Evolutionary conservation across 2,797 vertebrate genomes (phyloP).

Genomic region (Poeciliopsis paucimaculata): DNA sequence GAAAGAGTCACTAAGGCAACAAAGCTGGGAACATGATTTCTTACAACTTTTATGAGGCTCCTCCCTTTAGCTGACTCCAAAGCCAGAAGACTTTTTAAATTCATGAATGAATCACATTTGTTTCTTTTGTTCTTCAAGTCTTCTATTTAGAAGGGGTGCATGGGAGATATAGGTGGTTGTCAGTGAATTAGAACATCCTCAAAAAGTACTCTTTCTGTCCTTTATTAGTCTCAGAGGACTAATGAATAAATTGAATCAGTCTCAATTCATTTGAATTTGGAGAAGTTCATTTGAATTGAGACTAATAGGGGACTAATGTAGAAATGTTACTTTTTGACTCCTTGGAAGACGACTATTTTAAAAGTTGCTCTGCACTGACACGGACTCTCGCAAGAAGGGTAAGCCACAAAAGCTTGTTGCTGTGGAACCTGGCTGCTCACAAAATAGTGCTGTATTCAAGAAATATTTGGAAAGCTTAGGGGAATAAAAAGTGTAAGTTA

Average conservation of each 20-base stretch:
- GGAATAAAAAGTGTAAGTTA: not conserved
- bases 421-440: not conserved
- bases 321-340: not conserved
- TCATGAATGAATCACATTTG: conserved; percentile 20
- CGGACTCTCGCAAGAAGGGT: not conserved
- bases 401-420: not conserved
- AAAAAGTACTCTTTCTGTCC: not conserved
- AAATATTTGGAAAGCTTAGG: not conserved
- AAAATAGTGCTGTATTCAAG: not conserved
- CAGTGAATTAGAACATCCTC: not conserved
- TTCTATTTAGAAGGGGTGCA: not conserved
- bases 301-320: not conserved
- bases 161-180: not conserved
- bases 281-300: not conserved
- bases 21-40: conserved; percentile 15
- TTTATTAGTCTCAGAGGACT: too few relatives aligned
- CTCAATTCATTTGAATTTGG: not conserved
- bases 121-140: not conserved
- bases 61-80: conserved; percentile 20
- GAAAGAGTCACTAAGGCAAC: conserved; percentile 31
- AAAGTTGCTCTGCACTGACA: not conserved
- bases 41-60: conserved; percentile 49
- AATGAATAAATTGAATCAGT: too few relatives aligned
- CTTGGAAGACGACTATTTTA: not conserved
- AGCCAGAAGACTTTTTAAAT: conserved; percentile 38